phyloP scores from a whole-genome alignment of 2,113 vertebrate species.

The Crotophaga sulcirostris region DNA sequence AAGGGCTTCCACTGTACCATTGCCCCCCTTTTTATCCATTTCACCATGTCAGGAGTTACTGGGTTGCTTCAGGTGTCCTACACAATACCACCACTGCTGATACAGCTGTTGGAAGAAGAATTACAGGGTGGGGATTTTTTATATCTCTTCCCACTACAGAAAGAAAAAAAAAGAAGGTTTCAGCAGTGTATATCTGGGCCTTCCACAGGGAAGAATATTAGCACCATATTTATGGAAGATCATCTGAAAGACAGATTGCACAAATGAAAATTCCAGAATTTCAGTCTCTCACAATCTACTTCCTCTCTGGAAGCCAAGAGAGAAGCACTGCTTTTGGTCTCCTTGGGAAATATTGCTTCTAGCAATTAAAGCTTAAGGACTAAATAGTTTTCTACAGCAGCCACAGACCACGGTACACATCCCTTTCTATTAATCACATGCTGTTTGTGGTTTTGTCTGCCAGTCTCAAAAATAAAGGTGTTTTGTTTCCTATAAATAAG shows the following conservation, averaged over 20 bases:
- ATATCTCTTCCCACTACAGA: background rate
- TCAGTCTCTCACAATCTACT: background rate
- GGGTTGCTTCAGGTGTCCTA: background rate
- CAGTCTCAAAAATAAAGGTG: background rate
- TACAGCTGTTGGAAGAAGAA: background rate
- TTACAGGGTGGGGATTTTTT: background rate
- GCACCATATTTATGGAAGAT: background rate
- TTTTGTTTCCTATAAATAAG: background rate
- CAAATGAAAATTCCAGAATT: background rate
- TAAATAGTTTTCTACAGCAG: background rate
- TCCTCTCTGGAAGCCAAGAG: background rate
- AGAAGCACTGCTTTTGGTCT: background rate
- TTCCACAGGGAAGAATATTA: background rate
- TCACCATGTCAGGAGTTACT: background rate
- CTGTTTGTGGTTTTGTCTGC: background rate
- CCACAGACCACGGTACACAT: background rate
- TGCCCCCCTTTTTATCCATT: background rate
- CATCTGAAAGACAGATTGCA: background rate
- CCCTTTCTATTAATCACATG: background rate
- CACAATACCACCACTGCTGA: background rate
- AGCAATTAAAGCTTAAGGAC: background rate
- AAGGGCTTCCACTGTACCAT: background rate
- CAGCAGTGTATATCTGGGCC: background rate
- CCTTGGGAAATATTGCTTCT: background rate
- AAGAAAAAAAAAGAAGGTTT: background rate